phyloP scores from a whole-genome alignment of 2,888 invertebrate species.

The Cerceris ruficornis region DNA sequence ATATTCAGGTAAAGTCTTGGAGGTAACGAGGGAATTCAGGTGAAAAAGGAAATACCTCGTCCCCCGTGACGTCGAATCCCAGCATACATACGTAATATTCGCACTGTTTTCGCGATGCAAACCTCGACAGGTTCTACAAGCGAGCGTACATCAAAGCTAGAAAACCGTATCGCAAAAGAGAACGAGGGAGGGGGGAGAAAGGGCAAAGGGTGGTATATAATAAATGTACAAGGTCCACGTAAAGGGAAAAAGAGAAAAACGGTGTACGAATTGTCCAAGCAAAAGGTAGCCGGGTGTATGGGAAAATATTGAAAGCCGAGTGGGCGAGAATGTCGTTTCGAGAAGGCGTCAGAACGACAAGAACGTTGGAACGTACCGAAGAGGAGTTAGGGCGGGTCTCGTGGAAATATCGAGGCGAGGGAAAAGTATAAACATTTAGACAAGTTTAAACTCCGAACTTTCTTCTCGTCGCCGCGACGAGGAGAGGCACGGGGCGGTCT shows the following conservation, averaged over 20 bases:
- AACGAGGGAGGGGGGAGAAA: background rate
- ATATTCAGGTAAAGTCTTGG: constrained; percentile 31
- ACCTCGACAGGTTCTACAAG: constrained; percentile 50
- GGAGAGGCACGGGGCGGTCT: constrained; percentile 42
- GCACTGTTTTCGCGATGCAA: constrained; percentile 51
- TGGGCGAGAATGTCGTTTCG: constrained; percentile 54
- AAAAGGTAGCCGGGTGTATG: constrained; percentile 35
- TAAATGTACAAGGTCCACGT: background rate
- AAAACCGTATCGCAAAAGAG: constrained; percentile 5
- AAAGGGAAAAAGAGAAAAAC: background rate
- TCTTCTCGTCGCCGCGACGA: constrained; percentile 52
- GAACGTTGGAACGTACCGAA: constrained; percentile 34
- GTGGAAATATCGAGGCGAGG: constrained; percentile 67
- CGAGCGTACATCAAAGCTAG: constrained; percentile 57
- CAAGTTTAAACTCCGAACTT: constrained; percentile 76
- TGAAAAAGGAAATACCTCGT: constrained; percentile 37
- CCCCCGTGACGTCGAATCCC: constrained; percentile 54
- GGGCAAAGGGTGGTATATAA: background rate
- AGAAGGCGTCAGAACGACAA: constrained; percentile 59
- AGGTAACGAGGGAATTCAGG: constrained; percentile 27
- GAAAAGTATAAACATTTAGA: constrained; percentile 75
- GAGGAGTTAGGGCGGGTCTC: constrained; percentile 39
- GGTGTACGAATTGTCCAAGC: constrained; percentile 5
- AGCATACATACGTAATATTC: constrained; percentile 64
- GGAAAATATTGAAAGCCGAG: constrained; percentile 68